Conservation (phyloP, 2,113 vertebrate genomes). For the Puntigrus tetrazona region DNA sequence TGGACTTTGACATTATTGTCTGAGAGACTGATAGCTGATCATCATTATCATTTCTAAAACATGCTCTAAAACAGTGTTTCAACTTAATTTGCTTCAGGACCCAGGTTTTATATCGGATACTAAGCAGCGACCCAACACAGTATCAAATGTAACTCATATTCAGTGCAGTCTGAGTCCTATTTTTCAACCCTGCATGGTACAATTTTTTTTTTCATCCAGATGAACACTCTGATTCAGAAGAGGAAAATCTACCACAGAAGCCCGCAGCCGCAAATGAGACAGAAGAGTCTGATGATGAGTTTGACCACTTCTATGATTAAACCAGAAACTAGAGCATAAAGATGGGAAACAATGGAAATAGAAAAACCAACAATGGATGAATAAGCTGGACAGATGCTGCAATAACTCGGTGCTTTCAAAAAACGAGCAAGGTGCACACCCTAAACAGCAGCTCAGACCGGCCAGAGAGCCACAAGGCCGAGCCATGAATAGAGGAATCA, state of each 20-base stretch:
- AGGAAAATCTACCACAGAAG: neutral
- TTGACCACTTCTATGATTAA: conserved; percentile 73
- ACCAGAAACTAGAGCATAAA: neutral
- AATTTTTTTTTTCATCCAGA: conserved; percentile 29
- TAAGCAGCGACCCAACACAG: no score
- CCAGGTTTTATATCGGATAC: no score
- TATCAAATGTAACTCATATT: neutral
- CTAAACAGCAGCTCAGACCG: conserved; percentile 43
- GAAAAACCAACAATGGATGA: neutral
- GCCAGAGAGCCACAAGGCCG: conserved; percentile 30
- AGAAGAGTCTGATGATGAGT: conserved; percentile 67
- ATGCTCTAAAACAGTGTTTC: no score
- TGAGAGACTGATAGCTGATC: no score
- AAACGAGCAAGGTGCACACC: conserved; percentile 42
- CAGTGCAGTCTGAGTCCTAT: neutral
- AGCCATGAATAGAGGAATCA: conserved; percentile 52
- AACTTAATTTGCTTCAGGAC: no score
- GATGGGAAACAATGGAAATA: neutral
- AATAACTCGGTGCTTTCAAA: conserved; percentile 24
- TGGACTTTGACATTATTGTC: no score
- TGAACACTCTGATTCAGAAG: conserved; percentile 55
- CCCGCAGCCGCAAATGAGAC: neutral
- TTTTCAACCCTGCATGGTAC: neutral
- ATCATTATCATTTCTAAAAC: no score
- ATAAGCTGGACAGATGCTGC: conserved; percentile 4